Evolutionary conservation across 2,888 invertebrate genomes (phyloP).

Genomic region (Napeogenes inachia): DNA sequence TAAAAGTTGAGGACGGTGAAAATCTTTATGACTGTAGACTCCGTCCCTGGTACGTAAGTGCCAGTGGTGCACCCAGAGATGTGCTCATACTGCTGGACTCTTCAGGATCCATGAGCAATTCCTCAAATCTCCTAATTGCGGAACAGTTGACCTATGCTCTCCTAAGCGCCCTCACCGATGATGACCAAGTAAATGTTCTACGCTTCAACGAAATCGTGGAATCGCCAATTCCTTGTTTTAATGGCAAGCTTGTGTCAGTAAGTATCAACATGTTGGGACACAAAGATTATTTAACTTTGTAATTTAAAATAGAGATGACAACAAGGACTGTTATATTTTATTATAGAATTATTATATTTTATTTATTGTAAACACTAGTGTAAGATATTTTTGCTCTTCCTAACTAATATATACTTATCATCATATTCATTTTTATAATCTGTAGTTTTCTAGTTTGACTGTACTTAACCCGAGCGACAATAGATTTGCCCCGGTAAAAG

Average conservation of each 20-base stretch:
- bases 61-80: constrained; percentile 65
- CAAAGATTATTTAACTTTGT: not conserved
- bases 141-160: constrained; percentile 57
- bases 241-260: constrained; percentile 63
- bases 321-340: too few species aligned
- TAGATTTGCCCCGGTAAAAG: too few species aligned
- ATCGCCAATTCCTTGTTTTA: constrained; percentile 62
- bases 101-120: constrained; percentile 66
- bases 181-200: constrained; percentile 66
- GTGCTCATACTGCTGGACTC: constrained; percentile 64
- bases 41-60: constrained; percentile 69
- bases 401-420: too few species aligned
- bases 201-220: constrained; percentile 56
- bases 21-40: constrained; percentile 66
- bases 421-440: too few species aligned
- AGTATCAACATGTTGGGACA: constrained; percentile 29
- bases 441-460: too few species aligned
- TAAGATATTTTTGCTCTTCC: too few species aligned
- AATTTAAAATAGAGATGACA: too few species aligned
- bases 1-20: constrained; percentile 40
- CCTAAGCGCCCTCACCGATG: constrained; percentile 67
- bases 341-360: too few species aligned
- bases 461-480: too few species aligned
- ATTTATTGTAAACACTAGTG: too few species aligned
- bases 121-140: constrained; percentile 54